Base-by-base conservation (phyloP, 2,888 invertebrate genomes). In the Theristus sp. region DNA sequence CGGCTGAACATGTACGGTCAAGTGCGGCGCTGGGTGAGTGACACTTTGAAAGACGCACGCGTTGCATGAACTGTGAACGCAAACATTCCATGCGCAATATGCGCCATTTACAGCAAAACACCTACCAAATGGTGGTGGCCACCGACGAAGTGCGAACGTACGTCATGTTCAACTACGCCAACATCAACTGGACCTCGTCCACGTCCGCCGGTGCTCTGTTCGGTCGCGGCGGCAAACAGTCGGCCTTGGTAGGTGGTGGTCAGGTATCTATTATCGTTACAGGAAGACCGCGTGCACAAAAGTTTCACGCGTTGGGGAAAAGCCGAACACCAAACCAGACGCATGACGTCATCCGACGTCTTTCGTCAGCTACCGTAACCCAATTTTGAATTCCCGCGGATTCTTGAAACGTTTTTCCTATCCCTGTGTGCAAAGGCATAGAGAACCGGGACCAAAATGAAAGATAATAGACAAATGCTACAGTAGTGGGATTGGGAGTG, bases 141-240 rank as follows among this genome's bases (percentile, higher is more conserved):
- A 91, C 93, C 0, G 91, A 93, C 74, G 90, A 90, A 78, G 87
- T 88, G 1, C 85, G 85, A 71, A 89, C 91, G 0, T 96, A 91
- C 73, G 87, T 84, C 0, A 88, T 96, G 60, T 90, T 88, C 76
- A 94, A 94, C 77, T 96, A 94, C 73, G 82, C 84, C 57, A 83
- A 86, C 66, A 82, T 94, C 63, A 84, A 84, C 69, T 93, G 93
- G 93, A 86, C 86, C 22, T 83, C 85, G 13, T 87, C 89, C 69
- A 89, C 90, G 0, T 88, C 89, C 74, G 88, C 89, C 60, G 86
- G 87, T 1, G 65, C 67, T 3, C 46, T 69, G 17, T 64, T 62
- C 27, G 67, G 67, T 1, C 55, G 67, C 10, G 67, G 67, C 26
- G 67, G 67, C 1, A 63, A 64, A 53, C 69, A 67, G 46, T 66